Base-by-base conservation (phyloP, 2,888 invertebrate genomes). In the Heliconius aoede region DNA sequence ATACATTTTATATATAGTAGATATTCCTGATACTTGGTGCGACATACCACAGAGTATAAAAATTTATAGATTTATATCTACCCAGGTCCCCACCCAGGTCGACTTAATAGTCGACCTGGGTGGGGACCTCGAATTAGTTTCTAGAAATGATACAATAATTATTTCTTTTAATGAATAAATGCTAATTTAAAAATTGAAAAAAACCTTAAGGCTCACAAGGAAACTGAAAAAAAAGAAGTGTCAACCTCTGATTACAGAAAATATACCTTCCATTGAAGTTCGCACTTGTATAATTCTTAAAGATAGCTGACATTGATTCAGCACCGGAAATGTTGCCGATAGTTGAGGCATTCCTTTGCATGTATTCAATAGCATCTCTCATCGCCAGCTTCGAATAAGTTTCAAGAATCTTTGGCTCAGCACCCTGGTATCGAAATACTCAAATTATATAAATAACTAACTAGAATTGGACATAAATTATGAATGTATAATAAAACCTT, bases 371-470 rank as follows among this genome's bases (percentile, higher is more conserved):
- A 21, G 98, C 99, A 89, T 99, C 99, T 84, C 97, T 96, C 97
- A 98, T 98, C 30, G 98, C 98, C 83, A 99, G 91, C 88, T 98
- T 98, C 4, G 98, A 98, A 91, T 98, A 98, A 0, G 99, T 98
- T 90, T 99, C 98, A 85, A 99, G 95, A 84, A 99, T 98, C 90
- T 98, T 98, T 74, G 98, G 98, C 86, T 98, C 98, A 69, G 97
- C 97, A 79, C 98, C 98, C 95, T 94, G 79, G n/a, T 36, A 64
- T 28, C n/a, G 21, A 61, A 60, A 72, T 18, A 28, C 24, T 61
- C 15, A 69, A 55, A 55, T 30, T 55, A 55, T 55, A 69, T 30
- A n/a, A 28, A 21, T 18, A 24, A 21, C 1, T 51, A n/a, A 51
- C 46, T 68, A 46, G 21, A 68, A 24, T 5, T 28, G 18, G 11